A percentile compares a stretch with the other conserved stretches of the same genome.
Evolutionary conservation across 2,797 vertebrate species (phyloP).

Genomic region (Spinus olivaceus): DNA sequence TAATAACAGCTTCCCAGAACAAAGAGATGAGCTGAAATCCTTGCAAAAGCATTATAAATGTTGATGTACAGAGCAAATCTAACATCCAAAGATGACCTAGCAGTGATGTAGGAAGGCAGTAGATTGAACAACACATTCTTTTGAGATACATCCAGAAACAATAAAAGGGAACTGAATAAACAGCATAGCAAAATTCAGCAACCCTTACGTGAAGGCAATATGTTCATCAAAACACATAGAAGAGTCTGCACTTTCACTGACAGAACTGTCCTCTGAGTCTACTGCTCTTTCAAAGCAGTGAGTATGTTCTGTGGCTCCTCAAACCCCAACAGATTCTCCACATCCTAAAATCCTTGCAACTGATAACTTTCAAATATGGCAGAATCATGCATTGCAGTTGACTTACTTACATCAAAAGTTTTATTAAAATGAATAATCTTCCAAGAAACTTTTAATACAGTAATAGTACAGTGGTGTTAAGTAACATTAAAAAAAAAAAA

Average conservation of each 20-base stretch:
- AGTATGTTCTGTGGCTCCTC: background rate
- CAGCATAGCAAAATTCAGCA: background rate
- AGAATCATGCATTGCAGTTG: background rate
- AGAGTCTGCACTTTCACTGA: background rate
- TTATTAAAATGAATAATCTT: background rate
- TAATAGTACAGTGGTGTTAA: background rate
- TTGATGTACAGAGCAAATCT: background rate
- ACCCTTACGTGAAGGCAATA: background rate
- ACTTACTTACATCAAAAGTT: background rate
- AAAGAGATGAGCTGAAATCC: background rate
- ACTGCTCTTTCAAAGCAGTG: background rate
- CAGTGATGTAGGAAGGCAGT: background rate
- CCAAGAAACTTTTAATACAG: background rate
- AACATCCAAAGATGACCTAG: background rate
- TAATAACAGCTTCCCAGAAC: background rate
- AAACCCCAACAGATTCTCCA: background rate
- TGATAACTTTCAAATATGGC: background rate
- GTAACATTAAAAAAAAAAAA: background rate
- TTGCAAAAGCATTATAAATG: background rate
- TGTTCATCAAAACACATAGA: background rate
- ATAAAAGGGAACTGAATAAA: background rate
- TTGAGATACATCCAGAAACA: background rate
- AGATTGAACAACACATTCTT: background rate
- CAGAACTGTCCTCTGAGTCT: background rate
- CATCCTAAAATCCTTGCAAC: background rate